These are phyloP conservation scores for Diuraphis noxia DNA, from an alignment of 1,140 invertebrate species.

Conservation along the genomic window DNA sequence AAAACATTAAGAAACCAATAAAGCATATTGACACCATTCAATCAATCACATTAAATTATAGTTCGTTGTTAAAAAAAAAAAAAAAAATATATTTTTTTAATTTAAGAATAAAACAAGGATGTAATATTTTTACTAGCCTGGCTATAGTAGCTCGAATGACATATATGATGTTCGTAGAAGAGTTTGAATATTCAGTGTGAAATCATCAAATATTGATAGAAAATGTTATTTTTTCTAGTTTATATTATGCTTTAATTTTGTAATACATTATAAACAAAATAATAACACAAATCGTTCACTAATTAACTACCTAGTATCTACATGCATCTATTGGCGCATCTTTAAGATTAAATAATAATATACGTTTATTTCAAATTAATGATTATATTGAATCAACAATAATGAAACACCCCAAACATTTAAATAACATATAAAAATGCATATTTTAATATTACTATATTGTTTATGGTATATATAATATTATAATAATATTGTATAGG, in stretches of 20 bases:
- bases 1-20: background rate
- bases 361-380: background rate
- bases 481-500: background rate
- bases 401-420: background rate
- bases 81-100: background rate
- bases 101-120: background rate
- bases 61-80: background rate
- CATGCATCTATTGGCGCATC: background rate
- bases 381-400: background rate
- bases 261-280: background rate
- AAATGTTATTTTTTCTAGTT: background rate
- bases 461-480: background rate
- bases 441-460: background rate
- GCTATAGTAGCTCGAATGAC: too few relatives aligned
- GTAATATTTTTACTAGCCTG: background rate
- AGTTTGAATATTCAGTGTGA: background rate
- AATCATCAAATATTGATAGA: background rate
- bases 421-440: background rate
- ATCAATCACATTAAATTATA: background rate
- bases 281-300: background rate
- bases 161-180: background rate
- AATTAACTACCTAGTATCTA: too few relatives aligned
- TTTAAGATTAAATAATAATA: background rate
- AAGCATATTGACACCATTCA: background rate
- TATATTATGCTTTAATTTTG: background rate